A percentile compares a stretch with the other conserved stretches of the same genome.
phyloP scores from a whole-genome alignment of 2,888 invertebrate species.

The Yponomeuta cagnagella region DNA sequence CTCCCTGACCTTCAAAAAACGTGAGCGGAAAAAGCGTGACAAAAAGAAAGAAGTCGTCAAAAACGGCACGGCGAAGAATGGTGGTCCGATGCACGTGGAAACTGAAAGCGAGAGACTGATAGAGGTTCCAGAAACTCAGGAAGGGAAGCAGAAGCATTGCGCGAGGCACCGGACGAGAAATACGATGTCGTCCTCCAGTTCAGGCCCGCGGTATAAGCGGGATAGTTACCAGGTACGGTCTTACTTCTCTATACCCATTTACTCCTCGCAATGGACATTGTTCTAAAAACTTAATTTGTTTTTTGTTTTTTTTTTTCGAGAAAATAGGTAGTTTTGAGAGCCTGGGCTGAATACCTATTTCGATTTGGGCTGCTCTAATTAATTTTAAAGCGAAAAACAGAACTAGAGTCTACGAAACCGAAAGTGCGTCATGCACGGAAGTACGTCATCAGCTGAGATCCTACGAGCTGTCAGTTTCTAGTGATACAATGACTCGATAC shows the following conservation, averaged over 20 bases:
- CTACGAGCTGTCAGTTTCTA: too few relatives aligned
- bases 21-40: constrained; percentile 63
- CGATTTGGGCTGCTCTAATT: too few relatives aligned
- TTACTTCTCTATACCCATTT: background rate
- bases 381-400: too few relatives aligned
- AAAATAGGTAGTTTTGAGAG: too few relatives aligned
- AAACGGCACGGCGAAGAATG: constrained; percentile 52
- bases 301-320: background rate
- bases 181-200: constrained; percentile 61
- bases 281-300: background rate
- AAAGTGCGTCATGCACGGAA: too few relatives aligned
- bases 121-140: constrained; percentile 47
- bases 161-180: constrained; percentile 55
- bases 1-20: constrained; percentile 64
- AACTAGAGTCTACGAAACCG: too few relatives aligned
- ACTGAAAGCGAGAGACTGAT: constrained; percentile 67
- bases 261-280: too few relatives aligned
- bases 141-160: constrained; percentile 53
- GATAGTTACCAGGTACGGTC: constrained; percentile 68
- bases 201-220: constrained; percentile 71
- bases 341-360: too few relatives aligned
- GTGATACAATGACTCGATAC: too few relatives aligned
- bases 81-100: constrained; percentile 46
- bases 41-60: constrained; percentile 57
- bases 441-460: too few relatives aligned